These are phyloP conservation scores for Pyrocephalus nanus DNA, from an alignment of 2,797 vertebrate genomes.

Conservation along the genomic window DNA sequence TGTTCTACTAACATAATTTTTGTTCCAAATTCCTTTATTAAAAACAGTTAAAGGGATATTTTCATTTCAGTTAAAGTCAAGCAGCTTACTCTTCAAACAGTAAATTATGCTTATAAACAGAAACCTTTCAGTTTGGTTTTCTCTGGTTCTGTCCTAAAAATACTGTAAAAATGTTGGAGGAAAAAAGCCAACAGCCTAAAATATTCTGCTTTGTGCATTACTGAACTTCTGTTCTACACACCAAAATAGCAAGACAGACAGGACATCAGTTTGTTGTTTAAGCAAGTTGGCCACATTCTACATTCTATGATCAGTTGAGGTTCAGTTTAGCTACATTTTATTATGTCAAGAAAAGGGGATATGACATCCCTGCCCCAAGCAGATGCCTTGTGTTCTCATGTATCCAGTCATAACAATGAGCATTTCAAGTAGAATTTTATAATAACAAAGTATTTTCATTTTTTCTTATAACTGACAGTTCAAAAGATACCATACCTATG, in stretches of 20 bases:
- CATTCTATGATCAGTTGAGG: neutral
- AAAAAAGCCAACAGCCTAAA: accelerated
- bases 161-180: neutral
- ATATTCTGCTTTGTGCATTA: neutral
- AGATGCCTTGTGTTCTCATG: neutral
- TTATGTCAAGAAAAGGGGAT: neutral
- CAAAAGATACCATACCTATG: neutral
- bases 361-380: neutral
- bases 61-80: neutral
- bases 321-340: neutral
- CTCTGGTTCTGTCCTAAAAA: neutral
- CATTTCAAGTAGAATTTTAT: neutral
- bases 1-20: neutral
- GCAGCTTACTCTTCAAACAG: neutral
- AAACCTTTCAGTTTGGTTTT: neutral
- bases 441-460: neutral
- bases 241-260: neutral
- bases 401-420: neutral
- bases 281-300: neutral
- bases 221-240: neutral
- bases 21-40: neutral
- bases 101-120: neutral
- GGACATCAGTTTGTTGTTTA: neutral
- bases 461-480: neutral
- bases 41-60: neutral